phyloP scores from a whole-genome alignment of 2,888 invertebrate species.

The Protophormia terraenovae region DNA sequence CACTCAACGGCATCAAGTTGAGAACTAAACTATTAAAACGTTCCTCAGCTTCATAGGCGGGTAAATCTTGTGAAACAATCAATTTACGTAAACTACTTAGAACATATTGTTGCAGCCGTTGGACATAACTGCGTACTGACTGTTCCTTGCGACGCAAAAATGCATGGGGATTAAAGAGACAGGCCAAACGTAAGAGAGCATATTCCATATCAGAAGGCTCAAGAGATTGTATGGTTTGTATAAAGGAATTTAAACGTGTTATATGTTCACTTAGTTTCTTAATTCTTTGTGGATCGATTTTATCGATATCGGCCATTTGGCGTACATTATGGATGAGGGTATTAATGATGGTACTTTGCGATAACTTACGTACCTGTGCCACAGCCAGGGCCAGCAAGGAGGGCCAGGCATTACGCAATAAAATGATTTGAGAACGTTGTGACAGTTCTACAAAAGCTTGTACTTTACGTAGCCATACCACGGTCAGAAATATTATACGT shows the following conservation, averaged over 20 bases:
- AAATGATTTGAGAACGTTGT: slow-evolving; percentile 90
- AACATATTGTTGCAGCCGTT: slow-evolving; percentile 77
- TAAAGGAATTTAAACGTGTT: slow-evolving; percentile 91
- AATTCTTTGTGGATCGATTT: slow-evolving; percentile 89
- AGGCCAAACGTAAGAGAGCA: slow-evolving; percentile 92
- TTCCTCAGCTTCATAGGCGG: slow-evolving; percentile 75
- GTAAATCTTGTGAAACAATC: slow-evolving; percentile 63
- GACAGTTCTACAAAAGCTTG: slow-evolving; percentile 91
- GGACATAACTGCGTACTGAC: slow-evolving; percentile 73
- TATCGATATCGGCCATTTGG: slow-evolving; percentile 83
- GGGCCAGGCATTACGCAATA: slow-evolving; percentile 95
- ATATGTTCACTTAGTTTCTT: slow-evolving; percentile 90
- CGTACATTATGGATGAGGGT: slow-evolving; percentile 86
- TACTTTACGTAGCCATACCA: slow-evolving; percentile 94
- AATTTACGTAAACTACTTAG: slow-evolving; percentile 74
- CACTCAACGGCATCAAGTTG: slow-evolving; percentile 87
- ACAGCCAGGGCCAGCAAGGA: slow-evolving; percentile 95
- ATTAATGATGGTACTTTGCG: slow-evolving; percentile 90
- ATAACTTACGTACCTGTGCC: slow-evolving; percentile 91
- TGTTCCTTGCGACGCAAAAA: slow-evolving; percentile 76
- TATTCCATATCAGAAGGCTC: slow-evolving; percentile 92
- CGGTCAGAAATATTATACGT: slow-evolving; percentile 92
- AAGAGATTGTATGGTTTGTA: slow-evolving; percentile 87
- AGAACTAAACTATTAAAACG: slow-evolving; percentile 82
- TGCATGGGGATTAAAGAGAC: slow-evolving; percentile 90